A percentile compares a stretch with the other conserved stretches of the same genome.
Conservation (phyloP, 2,888 invertebrate genomes). For the Agrotis clavis region DNA sequence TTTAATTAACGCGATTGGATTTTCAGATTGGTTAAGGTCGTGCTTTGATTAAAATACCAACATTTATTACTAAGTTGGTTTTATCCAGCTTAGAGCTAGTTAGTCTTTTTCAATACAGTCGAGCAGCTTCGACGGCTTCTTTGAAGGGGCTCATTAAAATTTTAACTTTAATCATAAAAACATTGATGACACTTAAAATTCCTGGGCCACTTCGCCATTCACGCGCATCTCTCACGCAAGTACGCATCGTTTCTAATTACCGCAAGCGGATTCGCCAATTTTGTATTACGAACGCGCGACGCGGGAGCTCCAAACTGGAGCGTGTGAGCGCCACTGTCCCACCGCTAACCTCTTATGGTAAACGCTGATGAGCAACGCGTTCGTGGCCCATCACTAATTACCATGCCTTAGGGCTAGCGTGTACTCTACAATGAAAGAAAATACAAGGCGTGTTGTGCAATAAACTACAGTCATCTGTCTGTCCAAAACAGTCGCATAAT, state of each 20-base stretch:
- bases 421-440: constrained; percentile 47
- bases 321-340: constrained; percentile 76
- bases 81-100: constrained; percentile 29
- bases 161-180: constrained; percentile 42
- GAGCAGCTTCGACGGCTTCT: constrained; percentile 19
- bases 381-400: constrained; percentile 72
- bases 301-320: constrained; percentile 74
- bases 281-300: constrained; percentile 67
- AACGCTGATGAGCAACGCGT: constrained; percentile 71
- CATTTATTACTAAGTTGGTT: constrained; percentile 45
- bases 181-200: constrained; percentile 51
- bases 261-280: constrained; percentile 66
- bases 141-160: constrained; percentile 50
- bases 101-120: constrained; percentile 28
- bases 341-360: constrained; percentile 67
- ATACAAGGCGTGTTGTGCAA: constrained; percentile 33
- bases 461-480: constrained; percentile 22
- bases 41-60: constrained; percentile 57
- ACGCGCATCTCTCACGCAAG: constrained; percentile 56
- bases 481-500: constrained; percentile 41
- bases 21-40: constrained; percentile 54
- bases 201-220: constrained; percentile 53
- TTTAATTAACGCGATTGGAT: constrained; percentile 62
- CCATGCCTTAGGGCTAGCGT: constrained; percentile 59
- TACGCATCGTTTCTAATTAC: constrained; percentile 64